Conservation (phyloP, 2,113 vertebrate species). For the Podilymbus podiceps region DNA sequence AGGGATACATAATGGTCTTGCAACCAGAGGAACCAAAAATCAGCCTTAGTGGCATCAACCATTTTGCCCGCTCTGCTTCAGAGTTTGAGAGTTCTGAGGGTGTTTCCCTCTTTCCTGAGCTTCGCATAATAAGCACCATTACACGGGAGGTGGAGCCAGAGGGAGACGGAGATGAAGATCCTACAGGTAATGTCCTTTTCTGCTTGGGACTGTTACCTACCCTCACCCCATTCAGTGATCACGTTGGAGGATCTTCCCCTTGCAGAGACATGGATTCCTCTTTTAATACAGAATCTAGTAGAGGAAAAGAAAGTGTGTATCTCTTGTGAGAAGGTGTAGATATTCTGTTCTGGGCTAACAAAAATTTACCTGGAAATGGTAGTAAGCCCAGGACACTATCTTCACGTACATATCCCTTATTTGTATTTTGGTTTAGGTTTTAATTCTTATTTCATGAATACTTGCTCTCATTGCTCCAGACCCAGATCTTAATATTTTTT, state of each 20-base stretch:
- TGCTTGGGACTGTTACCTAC: accelerated
- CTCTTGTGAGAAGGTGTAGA: background rate
- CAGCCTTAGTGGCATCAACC: conserved; percentile 94
- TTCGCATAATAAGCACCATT: conserved; percentile 95
- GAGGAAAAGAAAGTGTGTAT: background rate
- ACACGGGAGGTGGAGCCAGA: conserved; percentile 90
- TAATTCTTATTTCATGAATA: background rate
- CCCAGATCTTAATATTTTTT: background rate
- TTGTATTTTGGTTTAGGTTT: background rate
- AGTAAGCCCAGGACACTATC: background rate
- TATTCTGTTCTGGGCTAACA: background rate
- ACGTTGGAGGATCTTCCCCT: background rate
- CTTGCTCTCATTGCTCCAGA: background rate
- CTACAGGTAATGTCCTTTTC: conserved; percentile 78
- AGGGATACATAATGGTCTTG: conserved; percentile 92
- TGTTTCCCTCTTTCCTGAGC: conserved; percentile 91
- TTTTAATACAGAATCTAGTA: too few species aligned
- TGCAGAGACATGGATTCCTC: accelerated
- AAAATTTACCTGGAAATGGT: background rate
- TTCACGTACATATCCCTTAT: background rate
- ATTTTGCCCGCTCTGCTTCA: conserved; percentile 92
- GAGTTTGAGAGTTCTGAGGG: conserved; percentile 93
- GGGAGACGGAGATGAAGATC: conserved; percentile 87
- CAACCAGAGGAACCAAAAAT: conserved; percentile 97
- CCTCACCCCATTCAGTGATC: background rate